These are phyloP conservation scores for Acanthopleura granulata DNA, from an alignment of 2,888 invertebrate genomes.

Conservation along the genomic window DNA sequence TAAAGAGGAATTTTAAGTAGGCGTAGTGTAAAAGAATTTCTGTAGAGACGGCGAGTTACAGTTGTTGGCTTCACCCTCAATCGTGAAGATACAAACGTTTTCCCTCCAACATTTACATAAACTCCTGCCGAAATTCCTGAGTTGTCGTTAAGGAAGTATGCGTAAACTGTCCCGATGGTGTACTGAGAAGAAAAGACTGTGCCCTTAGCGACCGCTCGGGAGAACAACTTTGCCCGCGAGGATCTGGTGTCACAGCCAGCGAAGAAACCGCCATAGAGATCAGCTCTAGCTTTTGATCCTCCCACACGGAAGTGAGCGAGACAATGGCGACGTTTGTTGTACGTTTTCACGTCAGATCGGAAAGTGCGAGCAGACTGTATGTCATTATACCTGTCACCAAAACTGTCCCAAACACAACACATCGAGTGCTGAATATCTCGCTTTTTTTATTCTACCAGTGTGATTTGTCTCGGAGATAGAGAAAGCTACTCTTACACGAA, in stretches of 20 bases:
- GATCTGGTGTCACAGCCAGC: not conserved
- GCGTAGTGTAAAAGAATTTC: not conserved
- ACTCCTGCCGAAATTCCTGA: not conserved
- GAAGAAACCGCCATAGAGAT: not conserved
- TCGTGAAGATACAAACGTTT: not conserved
- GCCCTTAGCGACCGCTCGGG: not conserved
- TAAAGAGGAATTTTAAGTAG: not conserved
- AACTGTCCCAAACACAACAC: not conserved
- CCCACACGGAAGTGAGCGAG: conserved; percentile 10
- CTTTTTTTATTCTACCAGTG: no score
- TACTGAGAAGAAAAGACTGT: not conserved
- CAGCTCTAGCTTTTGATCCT: not conserved
- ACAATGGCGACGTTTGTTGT: not conserved
- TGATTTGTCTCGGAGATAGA: no score
- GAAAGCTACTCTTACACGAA: no score
- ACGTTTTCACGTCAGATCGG: not conserved
- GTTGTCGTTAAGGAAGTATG: not conserved
- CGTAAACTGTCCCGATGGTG: not conserved
- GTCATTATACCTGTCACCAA: not conserved
- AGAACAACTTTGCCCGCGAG: not conserved
- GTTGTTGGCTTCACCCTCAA: no score
- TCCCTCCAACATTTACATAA: not conserved
- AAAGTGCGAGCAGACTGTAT: not conserved
- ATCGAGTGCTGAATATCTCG: not conserved
- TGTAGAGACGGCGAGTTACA: not conserved